phyloP scores from a whole-genome alignment of 30 jellyfish, hydroid and myxozoan species.

The Calvadosia cruxmelitensis region DNA sequence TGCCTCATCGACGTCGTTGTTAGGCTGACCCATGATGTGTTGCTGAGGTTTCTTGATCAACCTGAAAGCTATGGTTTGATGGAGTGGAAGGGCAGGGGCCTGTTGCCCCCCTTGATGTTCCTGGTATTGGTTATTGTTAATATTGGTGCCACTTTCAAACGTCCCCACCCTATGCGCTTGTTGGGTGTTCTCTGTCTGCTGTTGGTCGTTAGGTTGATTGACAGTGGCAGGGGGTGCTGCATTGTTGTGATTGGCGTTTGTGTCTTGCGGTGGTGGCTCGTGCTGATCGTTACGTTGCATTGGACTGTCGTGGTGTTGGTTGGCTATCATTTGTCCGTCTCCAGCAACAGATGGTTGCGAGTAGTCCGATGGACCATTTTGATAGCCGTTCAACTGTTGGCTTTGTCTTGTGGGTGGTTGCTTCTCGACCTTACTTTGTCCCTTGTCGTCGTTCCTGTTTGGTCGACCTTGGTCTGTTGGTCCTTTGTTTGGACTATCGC shows the following conservation, averaged over 20 bases:
- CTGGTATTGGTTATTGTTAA: neutral
- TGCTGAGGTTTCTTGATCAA: neutral
- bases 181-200: too few relatives aligned
- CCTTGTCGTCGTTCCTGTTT: slow-evolving; percentile 13
- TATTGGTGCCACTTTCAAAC: too few relatives aligned
- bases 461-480: neutral
- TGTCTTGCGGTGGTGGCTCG: too few relatives aligned
- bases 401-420: neutral
- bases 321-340: neutral
- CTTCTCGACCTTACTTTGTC: slow-evolving; percentile 3
- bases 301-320: neutral
- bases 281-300: neutral
- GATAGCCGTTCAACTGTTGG: neutral
- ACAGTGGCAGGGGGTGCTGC: too few relatives aligned
- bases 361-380: neutral
- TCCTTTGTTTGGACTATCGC: slow-evolving; percentile 6
- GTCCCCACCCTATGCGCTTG: too few relatives aligned
- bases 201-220: too few relatives aligned
- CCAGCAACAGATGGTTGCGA: too few relatives aligned
- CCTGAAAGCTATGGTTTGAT: neutral
- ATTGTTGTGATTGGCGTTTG: too few relatives aligned
- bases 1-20: neutral
- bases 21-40: neutral
- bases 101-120: neutral
- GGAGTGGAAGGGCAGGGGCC: neutral